These are phyloP conservation scores for Brachylomia viminalis DNA, from an alignment of 2,888 invertebrate species.

Conservation along the genomic window DNA sequence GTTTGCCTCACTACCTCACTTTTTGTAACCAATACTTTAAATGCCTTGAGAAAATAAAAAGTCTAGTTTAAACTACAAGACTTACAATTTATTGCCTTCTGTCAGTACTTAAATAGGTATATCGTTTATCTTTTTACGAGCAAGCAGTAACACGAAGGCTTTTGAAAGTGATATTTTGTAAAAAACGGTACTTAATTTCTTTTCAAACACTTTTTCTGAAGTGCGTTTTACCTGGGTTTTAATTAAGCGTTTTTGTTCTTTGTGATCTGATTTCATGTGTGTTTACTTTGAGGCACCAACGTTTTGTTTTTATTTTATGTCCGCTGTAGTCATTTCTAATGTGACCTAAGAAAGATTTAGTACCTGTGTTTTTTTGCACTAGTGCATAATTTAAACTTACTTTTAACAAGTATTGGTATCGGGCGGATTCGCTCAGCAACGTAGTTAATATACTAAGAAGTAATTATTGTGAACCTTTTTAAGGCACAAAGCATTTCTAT, in stretches of 20 bases:
- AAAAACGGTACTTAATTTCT: conserved; percentile 41
- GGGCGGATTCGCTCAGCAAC: no score
- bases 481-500: no score
- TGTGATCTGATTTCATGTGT: no score
- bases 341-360: no score
- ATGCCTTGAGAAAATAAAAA: neutral
- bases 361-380: neutral
- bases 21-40: conserved; percentile 2
- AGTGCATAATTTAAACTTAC: no score
- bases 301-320: neutral
- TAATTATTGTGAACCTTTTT: no score
- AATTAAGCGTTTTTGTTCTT: conserved; percentile 21
- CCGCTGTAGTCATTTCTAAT: neutral
- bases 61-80: neutral
- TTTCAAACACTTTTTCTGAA: conserved; percentile 17
- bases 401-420: no score
- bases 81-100: conserved; percentile 50
- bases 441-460: no score
- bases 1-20: neutral
- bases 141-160: conserved; percentile 46
- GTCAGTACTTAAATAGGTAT: conserved; percentile 38
- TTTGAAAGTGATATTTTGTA: conserved; percentile 59
- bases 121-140: conserved; percentile 50
- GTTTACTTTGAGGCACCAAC: neutral
- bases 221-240: neutral